Evolutionary conservation across 2,888 invertebrate genomes (phyloP), one percentile per base, ranked within the genome.

Genomic region (Chalcis sispes): DNA sequence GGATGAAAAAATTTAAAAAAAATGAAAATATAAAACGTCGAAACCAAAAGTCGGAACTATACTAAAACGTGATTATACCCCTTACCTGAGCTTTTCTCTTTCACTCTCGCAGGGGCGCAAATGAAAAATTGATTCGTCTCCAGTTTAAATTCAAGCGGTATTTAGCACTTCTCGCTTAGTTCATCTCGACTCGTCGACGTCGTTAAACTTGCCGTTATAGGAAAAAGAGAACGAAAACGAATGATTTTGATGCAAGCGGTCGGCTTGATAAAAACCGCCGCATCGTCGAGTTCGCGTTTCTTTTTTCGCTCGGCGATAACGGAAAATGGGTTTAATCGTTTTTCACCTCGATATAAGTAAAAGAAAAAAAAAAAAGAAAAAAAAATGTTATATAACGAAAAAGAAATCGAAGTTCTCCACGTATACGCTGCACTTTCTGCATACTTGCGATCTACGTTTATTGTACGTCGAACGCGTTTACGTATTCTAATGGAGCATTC

Each of bases 241-340:
- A 54, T 54, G 64, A 32, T 72, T 72, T 59, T 50, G 59, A 58
- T 65, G 59, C 59, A 13, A 52, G 50, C 42, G 70, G 13, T 18
- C 29, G 36, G 42, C 64, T n/a, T n/a, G n/a, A n/a, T n/a, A 64
- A 62, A 62, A 56, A 42, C 64, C 27, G 8, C 20, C 50, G 4
- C 15, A 42, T 4, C 7, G 42, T 4, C 42, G 42, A 15, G 13
- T 42, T 42, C 20, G 20, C 20, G 8, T 50, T 50, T 20, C 2
- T 3, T 50, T 5, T 20, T 18, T 1, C 50, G 50, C 18, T 20
- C 61, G 50, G 52, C 58, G 79, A 76, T 77, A 74, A 77, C 79
- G 75, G 67, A 79, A 81, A 80, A 74, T 81, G 72, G 81, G 79
- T 80, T 81, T 79, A 81, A 79, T 73, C 80, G 59, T 73, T 50